Conservation (phyloP, 1,140 invertebrate genomes). For the Littorina saxatilis region DNA sequence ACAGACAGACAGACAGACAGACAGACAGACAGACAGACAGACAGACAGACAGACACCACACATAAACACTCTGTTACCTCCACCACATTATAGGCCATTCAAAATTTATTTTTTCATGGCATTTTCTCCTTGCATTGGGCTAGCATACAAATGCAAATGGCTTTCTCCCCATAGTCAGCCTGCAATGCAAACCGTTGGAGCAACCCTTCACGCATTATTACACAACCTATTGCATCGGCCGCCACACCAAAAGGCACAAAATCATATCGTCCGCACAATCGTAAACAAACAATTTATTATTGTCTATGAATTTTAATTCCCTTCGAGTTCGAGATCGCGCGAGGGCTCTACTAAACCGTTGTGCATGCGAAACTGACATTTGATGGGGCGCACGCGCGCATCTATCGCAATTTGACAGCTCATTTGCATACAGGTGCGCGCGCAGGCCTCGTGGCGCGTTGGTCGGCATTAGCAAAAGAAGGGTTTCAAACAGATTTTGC, state of each 20-base stretch:
- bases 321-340: neutral
- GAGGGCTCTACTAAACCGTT: neutral
- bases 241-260: neutral
- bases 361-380: conserved; percentile 13
- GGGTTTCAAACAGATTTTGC: too few relatives aligned
- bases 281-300: conserved; percentile 11
- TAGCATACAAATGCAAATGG: too few relatives aligned
- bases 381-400: conserved; percentile 26
- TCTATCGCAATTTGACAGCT: conserved; percentile 29
- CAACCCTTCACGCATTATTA: too few relatives aligned
- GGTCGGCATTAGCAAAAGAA: neutral
- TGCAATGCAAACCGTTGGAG: too few relatives aligned
- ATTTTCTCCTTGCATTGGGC: too few relatives aligned
- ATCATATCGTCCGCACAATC: neutral
- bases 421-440: conserved; percentile 28
- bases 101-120: too few relatives aligned
- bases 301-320: neutral
- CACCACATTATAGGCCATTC: too few relatives aligned
- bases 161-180: too few relatives aligned
- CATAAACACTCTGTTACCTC: too few relatives aligned
- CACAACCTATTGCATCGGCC: too few relatives aligned
- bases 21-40: too few relatives aligned
- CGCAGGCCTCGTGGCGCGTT: neutral
- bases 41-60: too few relatives aligned
- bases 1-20: neutral